Base-by-base conservation (phyloP, 2,888 invertebrate genomes). In the Endotricha flammealis region DNA sequence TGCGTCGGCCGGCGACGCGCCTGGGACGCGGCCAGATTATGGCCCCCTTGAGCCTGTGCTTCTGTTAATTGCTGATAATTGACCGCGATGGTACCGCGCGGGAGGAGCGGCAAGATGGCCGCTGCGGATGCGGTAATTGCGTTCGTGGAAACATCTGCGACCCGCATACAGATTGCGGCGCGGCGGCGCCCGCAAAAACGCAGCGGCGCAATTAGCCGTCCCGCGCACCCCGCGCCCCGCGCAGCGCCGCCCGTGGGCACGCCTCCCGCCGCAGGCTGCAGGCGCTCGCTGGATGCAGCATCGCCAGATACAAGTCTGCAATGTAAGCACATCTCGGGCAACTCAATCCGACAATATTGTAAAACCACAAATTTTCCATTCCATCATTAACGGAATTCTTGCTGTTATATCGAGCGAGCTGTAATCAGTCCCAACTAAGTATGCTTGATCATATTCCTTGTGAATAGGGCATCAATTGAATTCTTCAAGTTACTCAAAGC, bases 61-160 rank as follows among this genome's bases (percentile, higher is more conserved):
- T 64, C 64, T 68, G 71, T 67, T 75, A 69, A 77, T 74, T 62
- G 74, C 54, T 50, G 63, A 59, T 76, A 71, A 77, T 75, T 67
- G 72, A 39, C 42, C 48, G 51, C 48, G 38, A 49, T 48, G 65
- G 61, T 64, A 61, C 65, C 44, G 51, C 38, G 37, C 33, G 41
- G 33, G 23, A 32, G 33, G 33, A 38, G 35, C 38, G 43, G 58
- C 77, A 82, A 81, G 70, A 82, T 82, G 82, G 82, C 82, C 70
- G 78, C 73, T 61, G 64, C 77, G 78, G 79, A 73, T 70, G 79
- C 77, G 57, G 70, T 83, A 83, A 83, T 82, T 79, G 76, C 68
- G 55, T 83, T 82, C 83, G 76, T 68, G 75, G 83, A 82, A 83
- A 50, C 61, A 61, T 58, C 58, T 53, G 50, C 59, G 46, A 49